Percentiles rank a stretch among this genome's conserved stretches.
These are phyloP conservation scores for Leptopilina syphax DNA, from an alignment of 2,888 invertebrate species.

Conservation along the genomic window DNA sequence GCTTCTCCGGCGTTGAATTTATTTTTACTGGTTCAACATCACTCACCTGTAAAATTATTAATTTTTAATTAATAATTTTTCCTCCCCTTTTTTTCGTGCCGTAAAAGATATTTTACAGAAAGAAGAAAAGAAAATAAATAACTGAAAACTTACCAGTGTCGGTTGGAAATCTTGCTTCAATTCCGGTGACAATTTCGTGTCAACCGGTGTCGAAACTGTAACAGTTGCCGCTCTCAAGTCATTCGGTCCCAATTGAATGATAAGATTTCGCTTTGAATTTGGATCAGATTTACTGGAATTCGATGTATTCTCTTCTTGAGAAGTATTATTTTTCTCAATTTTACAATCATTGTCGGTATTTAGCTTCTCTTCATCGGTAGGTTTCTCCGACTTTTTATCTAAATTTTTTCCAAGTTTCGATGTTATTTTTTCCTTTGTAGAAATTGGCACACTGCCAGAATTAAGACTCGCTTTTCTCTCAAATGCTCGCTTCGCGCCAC, in stretches of 20 bases:
- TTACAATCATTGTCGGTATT: slow-evolving; percentile 61
- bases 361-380: slow-evolving; percentile 45
- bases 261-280: slow-evolving; percentile 65
- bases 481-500: slow-evolving; percentile 91
- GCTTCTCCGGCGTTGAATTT: slow-evolving; percentile 61
- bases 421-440: slow-evolving; percentile 70
- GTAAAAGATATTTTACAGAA: not conserved
- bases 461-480: slow-evolving; percentile 86
- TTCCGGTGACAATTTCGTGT: slow-evolving; percentile 70
- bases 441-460: slow-evolving; percentile 68
- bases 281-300: slow-evolving; percentile 63
- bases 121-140: too few relatives aligned
- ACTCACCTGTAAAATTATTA: slow-evolving; percentile 55
- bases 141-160: slow-evolving; percentile 59
- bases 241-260: slow-evolving; percentile 73
- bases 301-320: slow-evolving; percentile 71
- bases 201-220: slow-evolving; percentile 74
- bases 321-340: slow-evolving; percentile 71
- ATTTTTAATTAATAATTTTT: not conserved
- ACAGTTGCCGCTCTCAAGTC: slow-evolving; percentile 74
- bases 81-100: not conserved
- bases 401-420: slow-evolving; percentile 72
- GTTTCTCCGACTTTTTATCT: slow-evolving; percentile 71
- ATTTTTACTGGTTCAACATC: slow-evolving; percentile 57
- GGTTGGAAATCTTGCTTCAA: slow-evolving; percentile 60